Evolutionary conservation across 2,888 invertebrate species (phyloP), one percentile per base, ranked within the genome.

Genomic region (Coremacera marginata): DNA sequence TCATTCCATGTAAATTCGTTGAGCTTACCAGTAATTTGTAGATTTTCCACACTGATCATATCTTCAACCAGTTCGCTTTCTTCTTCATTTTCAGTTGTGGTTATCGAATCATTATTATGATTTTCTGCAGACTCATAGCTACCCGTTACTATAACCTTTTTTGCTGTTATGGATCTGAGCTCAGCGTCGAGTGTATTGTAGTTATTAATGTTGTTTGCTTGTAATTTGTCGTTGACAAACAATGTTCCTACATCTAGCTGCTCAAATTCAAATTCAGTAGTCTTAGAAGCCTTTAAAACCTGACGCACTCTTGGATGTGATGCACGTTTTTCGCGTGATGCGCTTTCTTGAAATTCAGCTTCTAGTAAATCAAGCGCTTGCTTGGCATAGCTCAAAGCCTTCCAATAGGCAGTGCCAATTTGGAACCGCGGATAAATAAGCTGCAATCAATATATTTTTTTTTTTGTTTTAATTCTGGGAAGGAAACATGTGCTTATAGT

Each of bases 1-100:
- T 89, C 84, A 0, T 84, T 80, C 81, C 92, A 87, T 74, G 87
- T 86, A 4, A 90, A 83, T 11, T 89, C 88, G 83, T 93, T 93
- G 0, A 93, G 83, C 14, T 84, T 86, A n/a, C 90, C 91, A 52
- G 71, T 80, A 34, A 92, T 84, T 16, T 86, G 82, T 14, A 92
- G 81, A 34, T 91, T 85, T 75, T 90, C 85, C 2, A 91, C 87
- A 25, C 82, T 85, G 5, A 92, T 78, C 37, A 75, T 63, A 5
- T 83, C 57, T 2, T 83, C 78, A 31, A 81, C 78, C 3, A 79
- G 71, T n/a, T 70, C 31, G 22, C 5, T 8, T 14, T 49, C 11
- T 8, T 65, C 65, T 34, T 77, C 77, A 27, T 44, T 31, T 34
- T 75, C 65, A 7, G 31, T 31, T 4, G 71, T 37, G 72, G 65